Conservation (phyloP, 2,797 vertebrate species). For the Diglossa cyanea region DNA sequence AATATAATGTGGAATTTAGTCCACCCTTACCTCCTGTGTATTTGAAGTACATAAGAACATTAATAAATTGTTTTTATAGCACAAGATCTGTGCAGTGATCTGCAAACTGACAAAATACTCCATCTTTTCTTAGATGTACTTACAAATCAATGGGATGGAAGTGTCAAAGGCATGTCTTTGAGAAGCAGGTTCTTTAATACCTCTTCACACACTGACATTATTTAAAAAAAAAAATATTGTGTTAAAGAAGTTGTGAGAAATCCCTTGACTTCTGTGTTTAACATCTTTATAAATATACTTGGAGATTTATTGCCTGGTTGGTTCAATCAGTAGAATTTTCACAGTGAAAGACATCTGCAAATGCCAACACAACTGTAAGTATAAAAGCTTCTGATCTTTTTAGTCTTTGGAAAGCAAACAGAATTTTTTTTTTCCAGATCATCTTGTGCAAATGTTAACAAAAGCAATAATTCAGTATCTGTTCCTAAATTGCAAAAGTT, state of each 20-base stretch:
- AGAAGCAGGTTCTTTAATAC: conserved; percentile 27
- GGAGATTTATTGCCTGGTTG: neutral
- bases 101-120: conserved; percentile 31
- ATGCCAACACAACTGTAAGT: neutral
- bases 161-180: conserved; percentile 28
- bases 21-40: neutral
- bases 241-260: conserved; percentile 18
- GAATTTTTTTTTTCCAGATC: neutral
- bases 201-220: conserved; percentile 5
- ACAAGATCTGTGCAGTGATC: neutral
- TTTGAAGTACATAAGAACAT: neutral
- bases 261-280: conserved; percentile 17
- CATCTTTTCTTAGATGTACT: conserved; percentile 8
- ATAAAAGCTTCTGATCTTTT: neutral
- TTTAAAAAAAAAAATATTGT: neutral
- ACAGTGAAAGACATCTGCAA: neutral
- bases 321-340: neutral
- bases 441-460: neutral
- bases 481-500: neutral
- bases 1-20: conserved; percentile 50
- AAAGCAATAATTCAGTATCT: neutral
- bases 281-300: neutral
- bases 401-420: neutral
- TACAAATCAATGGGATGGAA: conserved; percentile 47
- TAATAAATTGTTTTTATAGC: conserved; percentile 51